Percentiles rank a stretch among this genome's conserved stretches.
phyloP scores from a whole-genome alignment of 2,797 vertebrate genomes.

The Pangasius sanitwongsei region DNA sequence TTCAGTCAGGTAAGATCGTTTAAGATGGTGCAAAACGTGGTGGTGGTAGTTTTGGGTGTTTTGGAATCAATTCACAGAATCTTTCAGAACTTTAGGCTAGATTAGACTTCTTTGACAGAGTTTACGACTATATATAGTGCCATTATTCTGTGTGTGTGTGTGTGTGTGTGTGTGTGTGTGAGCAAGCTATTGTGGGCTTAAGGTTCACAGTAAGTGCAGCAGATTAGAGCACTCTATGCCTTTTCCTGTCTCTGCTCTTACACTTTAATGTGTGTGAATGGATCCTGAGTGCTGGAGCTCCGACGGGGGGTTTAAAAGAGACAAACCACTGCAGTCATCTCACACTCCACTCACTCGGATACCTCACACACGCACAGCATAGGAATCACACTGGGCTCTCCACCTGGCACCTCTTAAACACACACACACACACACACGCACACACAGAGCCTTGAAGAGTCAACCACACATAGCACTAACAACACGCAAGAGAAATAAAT shows the following conservation, averaged over 20 bases:
- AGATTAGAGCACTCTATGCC: slow-evolving; percentile 24
- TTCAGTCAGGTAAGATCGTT: background rate
- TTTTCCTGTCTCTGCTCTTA: slow-evolving; percentile 16
- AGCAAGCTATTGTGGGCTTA: background rate
- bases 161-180: slow-evolving; percentile 1
- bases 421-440: slow-evolving; percentile 4
- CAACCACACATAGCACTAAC: background rate
- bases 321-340: slow-evolving; percentile 23
- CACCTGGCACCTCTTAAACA: background rate
- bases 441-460: background rate
- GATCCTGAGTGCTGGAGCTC: slow-evolving; percentile 24
- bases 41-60: background rate
- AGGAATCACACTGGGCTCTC: background rate
- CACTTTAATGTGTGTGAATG: slow-evolving; percentile 30
- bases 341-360: background rate
- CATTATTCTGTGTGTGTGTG: background rate
- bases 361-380: background rate
- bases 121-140: background rate
- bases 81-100: too few relatives aligned
- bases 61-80: background rate
- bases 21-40: background rate
- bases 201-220: slow-evolving; percentile 17
- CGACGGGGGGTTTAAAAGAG: background rate
- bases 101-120: background rate
- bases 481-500: background rate